Base-by-base conservation (phyloP, 2,113 vertebrate species). In the Phyllostomus discolor region DNA sequence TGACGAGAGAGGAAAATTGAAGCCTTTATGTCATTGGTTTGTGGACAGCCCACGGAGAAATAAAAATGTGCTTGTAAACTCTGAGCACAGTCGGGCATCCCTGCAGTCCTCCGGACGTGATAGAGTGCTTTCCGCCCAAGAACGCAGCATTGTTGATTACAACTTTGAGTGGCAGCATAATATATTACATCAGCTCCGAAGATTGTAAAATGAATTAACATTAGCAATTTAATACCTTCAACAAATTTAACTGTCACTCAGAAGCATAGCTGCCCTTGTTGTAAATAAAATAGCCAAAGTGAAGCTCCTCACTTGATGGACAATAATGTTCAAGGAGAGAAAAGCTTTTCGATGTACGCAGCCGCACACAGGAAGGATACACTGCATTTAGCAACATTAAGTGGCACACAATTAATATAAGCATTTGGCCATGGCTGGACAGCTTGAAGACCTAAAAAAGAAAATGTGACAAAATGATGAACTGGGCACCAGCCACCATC, bases 231-330 rank as follows among this genome's bases (percentile, higher is more conserved):
- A 99, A 98, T 99, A 98, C 98, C 98, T 98, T 97, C 98, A 98
- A 98, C 98, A 98, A 98, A 99, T 99, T 98, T 98, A 98, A 98
- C 98, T 99, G 98, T 98, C 98, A 99, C 96, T 99, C 98, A 98
- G 95, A 93, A 97, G 82, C 95, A 95, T 98, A 98, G 98, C 98
- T 98, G 98, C 92, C 97, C 98, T 98, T 98, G 98, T 98, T 97
- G 97, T 98, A 97, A 97, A 90, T 96, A 96, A 93, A 94, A 41
- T 10, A 88, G 33, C 85, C 91, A 88, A 81, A 93, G 93, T 96
- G 89, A 82, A 38, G 96, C 97, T 98, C 96, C 82, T 98, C 98
- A 97, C 96, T n/a, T 95, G 97, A 98, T 94, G 97, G 98, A 96
- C 98, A 98, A 94, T 97, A 86, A 83, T 81, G 94, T 96, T 91